Percentiles rank a stretch among this genome's conserved stretches.
phyloP scores from a whole-genome alignment of 2,113 vertebrate genomes.

The Mus musculus region GRCm39 chr12:102221501-102222000 shows the following conservation, averaged over 20 bases:
- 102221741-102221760: neutral
- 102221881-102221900: neutral
- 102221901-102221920: neutral
- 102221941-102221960: neutral
- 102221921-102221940: neutral
- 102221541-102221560: neutral
- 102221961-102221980: neutral
- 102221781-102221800: neutral
- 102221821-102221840: neutral
- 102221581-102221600: neutral
- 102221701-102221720: neutral
- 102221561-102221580: neutral
- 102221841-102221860: neutral
- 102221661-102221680: neutral
- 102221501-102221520: neutral
- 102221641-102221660: neutral
- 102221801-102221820: neutral
- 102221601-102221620: neutral
- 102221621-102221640: neutral
- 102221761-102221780: neutral
- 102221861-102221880: neutral
- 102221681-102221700: neutral
- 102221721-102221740: neutral
- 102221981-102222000: too few relatives aligned
- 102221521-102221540: neutral